Evolutionary conservation across 2,113 vertebrate species (phyloP).

Genomic region (Chaetura pelagica): DNA sequence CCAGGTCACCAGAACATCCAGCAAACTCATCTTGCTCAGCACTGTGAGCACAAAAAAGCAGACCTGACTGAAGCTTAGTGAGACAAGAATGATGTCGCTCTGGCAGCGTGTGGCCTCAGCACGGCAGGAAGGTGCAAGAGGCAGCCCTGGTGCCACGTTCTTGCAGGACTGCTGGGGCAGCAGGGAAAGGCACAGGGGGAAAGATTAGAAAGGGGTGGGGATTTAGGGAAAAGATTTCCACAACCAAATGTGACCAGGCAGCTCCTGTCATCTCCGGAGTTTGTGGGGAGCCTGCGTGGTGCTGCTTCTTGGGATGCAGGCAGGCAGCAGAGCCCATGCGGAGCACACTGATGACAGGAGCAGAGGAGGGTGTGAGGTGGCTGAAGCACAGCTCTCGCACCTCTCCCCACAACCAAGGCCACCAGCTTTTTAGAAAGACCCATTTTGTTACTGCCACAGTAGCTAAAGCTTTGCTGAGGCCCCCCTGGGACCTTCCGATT

Average conservation of each 20-base stretch:
- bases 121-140: not conserved
- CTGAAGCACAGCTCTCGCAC: not conserved
- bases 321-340: fast-evolving
- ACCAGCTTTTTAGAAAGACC: not conserved
- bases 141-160: not conserved
- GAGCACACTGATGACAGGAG: not conserved
- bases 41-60: not conserved
- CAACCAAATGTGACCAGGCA: not conserved
- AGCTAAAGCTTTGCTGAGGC: not conserved
- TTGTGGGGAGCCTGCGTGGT: not conserved
- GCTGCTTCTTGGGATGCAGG: not conserved
- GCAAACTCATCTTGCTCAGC: not conserved
- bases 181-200: not conserved
- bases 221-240: not conserved
- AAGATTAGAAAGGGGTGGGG: not conserved
- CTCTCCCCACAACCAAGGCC: not conserved
- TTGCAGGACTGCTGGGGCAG: not conserved
- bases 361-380: not conserved
- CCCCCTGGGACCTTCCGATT: not conserved
- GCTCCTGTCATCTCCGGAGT: not conserved
- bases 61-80: not conserved
- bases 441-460: not conserved
- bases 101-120: fast-evolving
- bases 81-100: not conserved
- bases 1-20: not conserved